Base-by-base conservation (phyloP, 1,140 invertebrate genomes). In the Phortica variegata region DNA sequence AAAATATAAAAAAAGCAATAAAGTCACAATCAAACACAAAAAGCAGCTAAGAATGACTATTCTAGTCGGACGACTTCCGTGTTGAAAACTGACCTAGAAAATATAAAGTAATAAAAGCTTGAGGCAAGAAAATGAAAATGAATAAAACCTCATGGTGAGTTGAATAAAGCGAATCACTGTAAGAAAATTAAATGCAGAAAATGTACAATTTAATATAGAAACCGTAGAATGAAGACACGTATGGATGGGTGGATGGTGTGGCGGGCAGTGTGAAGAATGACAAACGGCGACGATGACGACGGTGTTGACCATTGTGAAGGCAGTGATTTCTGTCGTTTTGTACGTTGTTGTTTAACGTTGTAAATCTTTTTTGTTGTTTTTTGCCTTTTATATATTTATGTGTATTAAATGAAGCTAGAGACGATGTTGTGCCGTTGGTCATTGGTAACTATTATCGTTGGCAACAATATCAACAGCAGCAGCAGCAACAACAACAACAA, bases 11-110 rank as follows among this genome's bases (percentile, higher is more conserved):
- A 29, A 29, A 6, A 29, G 12, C 26, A 29, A 29, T 12, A 29
- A 29, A 41, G 31, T 20, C 43, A 40, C 29, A 36, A 29, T 42
- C 21, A 34, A 7, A 43, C 17, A 23, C 9, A 19, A 23, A 8
- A 18, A 9, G 13, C 54, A 52, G 59, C 47, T 50, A 42, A 57
- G 46, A 61, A 56, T 59, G 56, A 62, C 52, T 57, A 60, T 66
- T 66, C 60, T 66, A 57, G 62, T 65, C 62, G 65, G 65, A 59
- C 62, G 48, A 47, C 54, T 66, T 66, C 63, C 54, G 60, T 62
- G 49, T 68, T 56, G 44, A 47, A 49, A 66, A 62, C 56, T 66
- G 63, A 66, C 63, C 63, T 54, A 66, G 54, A 66, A 66, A 66
- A 61, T 40, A 56, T 45, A 47, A 57, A 66, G 52, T 57, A 62